Percentiles rank a stretch among this genome's conserved stretches.
These are phyloP conservation scores for Rhagoletis pomonella DNA, from an alignment of 1,140 invertebrate genomes.

Conservation along the genomic window DNA sequence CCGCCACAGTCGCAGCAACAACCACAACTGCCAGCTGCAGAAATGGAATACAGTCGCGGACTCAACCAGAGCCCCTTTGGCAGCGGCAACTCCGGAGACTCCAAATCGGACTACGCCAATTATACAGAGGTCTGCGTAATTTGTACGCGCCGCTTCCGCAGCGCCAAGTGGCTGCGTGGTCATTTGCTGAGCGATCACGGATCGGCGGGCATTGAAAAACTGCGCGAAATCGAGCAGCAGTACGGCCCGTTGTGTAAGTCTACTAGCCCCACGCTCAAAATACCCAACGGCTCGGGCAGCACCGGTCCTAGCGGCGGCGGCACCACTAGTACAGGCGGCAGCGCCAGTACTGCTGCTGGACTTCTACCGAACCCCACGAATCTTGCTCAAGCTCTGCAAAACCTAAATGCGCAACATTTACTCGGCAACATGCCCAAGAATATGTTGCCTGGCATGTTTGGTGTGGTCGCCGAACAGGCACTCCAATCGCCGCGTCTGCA, in stretches of 20 bases:
- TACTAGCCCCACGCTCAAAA: conserved; percentile 77
- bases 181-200: conserved; percentile 92
- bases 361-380: conserved; percentile 57
- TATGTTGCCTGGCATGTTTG: conserved; percentile 77
- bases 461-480: conserved; percentile 75
- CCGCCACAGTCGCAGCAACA: conserved; percentile 66
- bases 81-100: conserved; percentile 75
- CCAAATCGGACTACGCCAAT: conserved; percentile 81
- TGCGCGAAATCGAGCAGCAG: conserved; percentile 79
- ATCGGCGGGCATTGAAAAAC: conserved; percentile 82
- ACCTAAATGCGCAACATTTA: conserved; percentile 70
- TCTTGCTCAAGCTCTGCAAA: conserved; percentile 71
- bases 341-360: conserved; percentile 20
- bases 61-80: conserved; percentile 61
- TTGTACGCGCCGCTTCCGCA: conserved; percentile 91
- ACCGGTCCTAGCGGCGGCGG: conserved; percentile 56
- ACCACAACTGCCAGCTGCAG: conserved; percentile 66
- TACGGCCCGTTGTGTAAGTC: conserved; percentile 67
- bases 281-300: conserved; percentile 76
- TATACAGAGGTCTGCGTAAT: conserved; percentile 89
- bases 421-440: conserved; percentile 65
- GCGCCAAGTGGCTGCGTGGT: conserved; percentile 91
- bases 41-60: conserved; percentile 56
- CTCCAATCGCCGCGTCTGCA: conserved; percentile 76
- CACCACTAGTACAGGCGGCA: neutral